A percentile compares a stretch with the other conserved stretches of the same genome.
phyloP scores from a whole-genome alignment of 2,113 vertebrate species.

The Microtus montanus region DNA sequence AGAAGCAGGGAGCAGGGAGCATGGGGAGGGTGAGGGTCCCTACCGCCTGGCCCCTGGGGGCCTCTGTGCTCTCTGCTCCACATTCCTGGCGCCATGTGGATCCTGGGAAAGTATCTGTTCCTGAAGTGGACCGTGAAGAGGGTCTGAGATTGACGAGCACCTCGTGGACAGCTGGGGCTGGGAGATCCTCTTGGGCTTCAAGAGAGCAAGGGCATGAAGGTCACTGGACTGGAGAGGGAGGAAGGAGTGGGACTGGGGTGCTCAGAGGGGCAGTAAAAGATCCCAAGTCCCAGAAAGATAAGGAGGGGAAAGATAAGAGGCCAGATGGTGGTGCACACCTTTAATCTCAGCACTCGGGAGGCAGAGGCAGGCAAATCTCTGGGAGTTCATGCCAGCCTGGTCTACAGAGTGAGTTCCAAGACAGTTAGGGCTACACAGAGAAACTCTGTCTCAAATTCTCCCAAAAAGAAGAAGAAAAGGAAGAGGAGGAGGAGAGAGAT shows the following conservation, averaged over 20 bases:
- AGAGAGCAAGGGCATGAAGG: neutral
- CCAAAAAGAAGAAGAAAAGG: neutral
- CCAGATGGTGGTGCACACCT: neutral
- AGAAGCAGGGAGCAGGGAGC: neutral
- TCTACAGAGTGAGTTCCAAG: neutral
- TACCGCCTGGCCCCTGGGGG: neutral
- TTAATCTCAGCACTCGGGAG: neutral
- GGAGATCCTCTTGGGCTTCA: neutral
- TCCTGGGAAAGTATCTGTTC: conserved; percentile 66
- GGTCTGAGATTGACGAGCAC: conserved; percentile 37
- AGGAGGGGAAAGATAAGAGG: neutral
- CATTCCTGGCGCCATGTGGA: conserved; percentile 73
- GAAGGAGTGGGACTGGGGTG: neutral
- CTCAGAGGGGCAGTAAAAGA: neutral
- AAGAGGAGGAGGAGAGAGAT: neutral
- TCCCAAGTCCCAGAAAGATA: neutral
- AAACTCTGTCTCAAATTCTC: neutral
- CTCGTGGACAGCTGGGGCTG: neutral
- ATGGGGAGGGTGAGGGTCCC: neutral
- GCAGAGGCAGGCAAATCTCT: neutral
- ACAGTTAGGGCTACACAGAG: neutral
- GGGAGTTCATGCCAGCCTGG: neutral
- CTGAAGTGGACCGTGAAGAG: neutral
- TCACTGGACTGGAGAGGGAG: neutral
- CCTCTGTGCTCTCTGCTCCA: conserved; percentile 63